These are phyloP conservation scores for Rambutsinella grinnellia DNA, from an alignment of 2,888 invertebrate genomes.

Conservation along the genomic window DNA sequence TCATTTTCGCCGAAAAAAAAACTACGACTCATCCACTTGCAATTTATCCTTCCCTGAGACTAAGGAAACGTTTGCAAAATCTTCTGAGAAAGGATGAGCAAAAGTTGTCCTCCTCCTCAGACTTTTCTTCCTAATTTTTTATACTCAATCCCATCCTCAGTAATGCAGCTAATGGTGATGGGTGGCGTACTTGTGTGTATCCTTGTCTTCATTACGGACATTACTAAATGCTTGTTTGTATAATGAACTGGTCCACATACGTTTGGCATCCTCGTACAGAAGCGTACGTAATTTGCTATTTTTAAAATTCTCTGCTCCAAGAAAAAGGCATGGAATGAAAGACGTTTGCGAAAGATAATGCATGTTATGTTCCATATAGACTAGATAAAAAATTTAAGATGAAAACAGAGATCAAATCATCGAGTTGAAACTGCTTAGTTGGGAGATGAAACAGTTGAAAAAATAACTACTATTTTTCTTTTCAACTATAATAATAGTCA, in stretches of 20 bases:
- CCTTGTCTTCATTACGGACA: not conserved
- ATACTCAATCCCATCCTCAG: not conserved
- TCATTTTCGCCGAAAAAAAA: too few relatives aligned
- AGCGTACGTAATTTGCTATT: constrained; percentile 52
- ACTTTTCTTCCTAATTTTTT: not conserved
- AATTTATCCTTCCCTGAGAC: too few relatives aligned
- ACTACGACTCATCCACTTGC: too few relatives aligned
- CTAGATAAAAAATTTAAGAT: not conserved
- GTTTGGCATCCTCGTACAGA: not conserved
- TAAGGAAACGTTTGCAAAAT: too few relatives aligned
- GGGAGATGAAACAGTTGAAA: not conserved
- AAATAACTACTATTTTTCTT: not conserved
- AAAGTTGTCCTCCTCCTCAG: not conserved
- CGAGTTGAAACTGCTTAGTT: not conserved
- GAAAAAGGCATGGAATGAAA: not conserved
- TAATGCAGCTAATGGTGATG: not conserved
- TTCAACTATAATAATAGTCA: not conserved
- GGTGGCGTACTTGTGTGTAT: constrained; percentile 3
- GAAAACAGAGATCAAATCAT: not conserved
- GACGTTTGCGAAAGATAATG: not conserved
- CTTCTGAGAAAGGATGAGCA: not conserved
- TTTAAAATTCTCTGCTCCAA: constrained; percentile 28
- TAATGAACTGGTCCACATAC: not conserved
- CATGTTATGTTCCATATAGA: not conserved
- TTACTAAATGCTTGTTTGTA: not conserved